These are phyloP conservation scores for Oncorhynchus mykiss DNA, from an alignment of 2,113 vertebrate species.

Conservation along the genomic window DNA sequence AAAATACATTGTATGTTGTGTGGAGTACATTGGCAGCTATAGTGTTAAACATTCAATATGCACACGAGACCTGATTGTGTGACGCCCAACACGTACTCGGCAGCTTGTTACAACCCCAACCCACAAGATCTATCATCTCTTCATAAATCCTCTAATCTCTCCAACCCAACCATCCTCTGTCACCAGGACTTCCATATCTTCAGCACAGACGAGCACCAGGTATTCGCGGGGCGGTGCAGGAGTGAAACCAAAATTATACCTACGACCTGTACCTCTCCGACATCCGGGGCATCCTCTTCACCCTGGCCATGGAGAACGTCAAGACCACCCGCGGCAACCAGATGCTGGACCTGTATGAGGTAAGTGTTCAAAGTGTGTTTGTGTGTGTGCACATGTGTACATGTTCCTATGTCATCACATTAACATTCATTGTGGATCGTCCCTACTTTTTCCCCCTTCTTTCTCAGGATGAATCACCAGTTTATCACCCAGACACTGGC, in stretches of 20 bases:
- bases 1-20: background rate
- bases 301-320: conserved; percentile 93
- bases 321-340: conserved; percentile 93
- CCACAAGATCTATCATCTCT: too few species aligned
- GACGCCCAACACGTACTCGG: background rate
- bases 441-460: conserved; percentile 20
- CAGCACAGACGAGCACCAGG: conserved; percentile 95
- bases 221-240: conserved; percentile 93
- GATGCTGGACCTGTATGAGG: conserved; percentile 96
- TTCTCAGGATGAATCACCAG: conserved; percentile 14
- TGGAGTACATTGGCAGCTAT: background rate
- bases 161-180: conserved; percentile 18
- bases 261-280: conserved; percentile 97
- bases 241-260: conserved; percentile 98
- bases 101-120: background rate
- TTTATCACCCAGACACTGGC: conserved; percentile 8
- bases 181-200: conserved; percentile 97
- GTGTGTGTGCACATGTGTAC: background rate
- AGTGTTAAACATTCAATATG: conserved; percentile 25
- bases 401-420: background rate
- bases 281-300: conserved; percentile 89
- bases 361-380: conserved; percentile 51
- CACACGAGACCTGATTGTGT: conserved; percentile 30
- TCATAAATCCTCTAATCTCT: conserved; percentile 29
- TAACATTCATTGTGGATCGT: conserved; percentile 41